phyloP scores from a whole-genome alignment of 2,797 vertebrate genomes.

The Yasuhikotakia modesta region DNA sequence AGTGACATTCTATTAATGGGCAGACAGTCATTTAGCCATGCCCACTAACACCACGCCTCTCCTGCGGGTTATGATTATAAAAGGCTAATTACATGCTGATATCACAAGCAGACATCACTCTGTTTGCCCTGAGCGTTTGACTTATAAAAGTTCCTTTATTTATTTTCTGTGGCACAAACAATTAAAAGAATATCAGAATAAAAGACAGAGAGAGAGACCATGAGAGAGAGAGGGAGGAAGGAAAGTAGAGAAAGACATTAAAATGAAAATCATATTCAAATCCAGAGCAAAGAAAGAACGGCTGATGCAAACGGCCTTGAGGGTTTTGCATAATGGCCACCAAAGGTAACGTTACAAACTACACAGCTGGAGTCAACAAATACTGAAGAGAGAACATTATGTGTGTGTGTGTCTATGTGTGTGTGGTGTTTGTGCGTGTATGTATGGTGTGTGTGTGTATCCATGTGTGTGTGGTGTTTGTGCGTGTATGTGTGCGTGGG shows the following conservation, averaged over 20 bases:
- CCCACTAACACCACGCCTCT: not conserved
- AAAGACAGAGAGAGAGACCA: conserved; percentile 6
- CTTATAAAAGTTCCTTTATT: conserved; percentile 35
- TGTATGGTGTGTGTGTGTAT: too few relatives aligned
- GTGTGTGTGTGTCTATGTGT: too few relatives aligned
- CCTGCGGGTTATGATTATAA: conserved; percentile 22
- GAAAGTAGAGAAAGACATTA: conserved; percentile 26
- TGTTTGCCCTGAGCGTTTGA: conserved; percentile 32
- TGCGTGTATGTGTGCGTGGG: too few relatives aligned
- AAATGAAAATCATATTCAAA: conserved; percentile 51
- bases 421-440: too few relatives aligned
- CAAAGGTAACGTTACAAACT: conserved; percentile 40
- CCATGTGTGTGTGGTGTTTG: too few relatives aligned
- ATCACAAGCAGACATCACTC: not conserved
- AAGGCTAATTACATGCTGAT: conserved; percentile 39
- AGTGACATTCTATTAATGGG: not conserved
- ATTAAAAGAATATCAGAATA: conserved; percentile 24
- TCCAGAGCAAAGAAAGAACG: conserved; percentile 36
- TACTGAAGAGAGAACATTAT: not conserved
- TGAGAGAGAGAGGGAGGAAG: not conserved
- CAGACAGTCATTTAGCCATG: not conserved
- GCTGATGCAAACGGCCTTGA: conserved; percentile 17
- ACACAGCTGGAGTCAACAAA: conserved; percentile 44
- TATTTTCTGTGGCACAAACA: conserved; percentile 13
- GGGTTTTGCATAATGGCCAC: conserved; percentile 33